phyloP scores from a whole-genome alignment of 92 coral and sea anemone genomes.

The Epizoanthus fatuus region DNA sequence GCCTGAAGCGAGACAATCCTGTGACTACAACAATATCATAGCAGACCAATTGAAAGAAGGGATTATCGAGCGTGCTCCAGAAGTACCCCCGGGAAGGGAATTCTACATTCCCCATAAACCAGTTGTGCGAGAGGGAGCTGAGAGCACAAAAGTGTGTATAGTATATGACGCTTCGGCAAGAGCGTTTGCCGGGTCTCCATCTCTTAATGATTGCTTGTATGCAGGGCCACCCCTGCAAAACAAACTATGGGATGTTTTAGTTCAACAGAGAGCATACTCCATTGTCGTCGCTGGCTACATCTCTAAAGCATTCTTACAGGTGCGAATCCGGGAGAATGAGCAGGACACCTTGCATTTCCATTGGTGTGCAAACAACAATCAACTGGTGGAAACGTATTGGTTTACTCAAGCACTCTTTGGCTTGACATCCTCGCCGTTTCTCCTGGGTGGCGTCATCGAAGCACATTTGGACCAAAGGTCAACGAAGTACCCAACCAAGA shows the following conservation, averaged over 20 bases:
- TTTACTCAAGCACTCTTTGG: slow-evolving; percentile 4
- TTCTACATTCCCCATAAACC: slow-evolving; percentile 36
- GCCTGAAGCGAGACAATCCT: too few relatives aligned
- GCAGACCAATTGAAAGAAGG: background rate
- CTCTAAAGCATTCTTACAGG: too few relatives aligned
- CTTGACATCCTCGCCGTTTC: slow-evolving; percentile 12
- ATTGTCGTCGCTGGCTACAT: background rate
- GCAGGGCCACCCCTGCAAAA: slow-evolving; percentile 41
- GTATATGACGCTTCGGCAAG: slow-evolving; percentile 36
- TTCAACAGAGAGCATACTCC: slow-evolving; percentile 29
- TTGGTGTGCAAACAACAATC: background rate
- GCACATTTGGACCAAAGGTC: slow-evolving; percentile 3
- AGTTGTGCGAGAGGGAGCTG: slow-evolving; percentile 1
- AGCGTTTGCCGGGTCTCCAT: background rate
- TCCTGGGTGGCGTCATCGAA: slow-evolving; percentile 15
- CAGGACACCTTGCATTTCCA: slow-evolving; percentile 7
- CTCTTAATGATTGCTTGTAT: slow-evolving; percentile 16
- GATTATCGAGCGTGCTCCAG: slow-evolving; percentile 21
- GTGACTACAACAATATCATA: too few relatives aligned
- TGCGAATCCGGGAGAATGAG: background rate
- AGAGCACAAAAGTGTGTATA: slow-evolving; percentile 7
- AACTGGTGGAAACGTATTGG: background rate
- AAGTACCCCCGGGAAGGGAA: background rate
- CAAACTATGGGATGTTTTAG: slow-evolving; percentile 22
- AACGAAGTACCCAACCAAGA: background rate